A percentile compares a stretch with the other conserved stretches of the same genome.
Conservation (phyloP, 2,113 vertebrate genomes). For the Platysteira castanea region DNA sequence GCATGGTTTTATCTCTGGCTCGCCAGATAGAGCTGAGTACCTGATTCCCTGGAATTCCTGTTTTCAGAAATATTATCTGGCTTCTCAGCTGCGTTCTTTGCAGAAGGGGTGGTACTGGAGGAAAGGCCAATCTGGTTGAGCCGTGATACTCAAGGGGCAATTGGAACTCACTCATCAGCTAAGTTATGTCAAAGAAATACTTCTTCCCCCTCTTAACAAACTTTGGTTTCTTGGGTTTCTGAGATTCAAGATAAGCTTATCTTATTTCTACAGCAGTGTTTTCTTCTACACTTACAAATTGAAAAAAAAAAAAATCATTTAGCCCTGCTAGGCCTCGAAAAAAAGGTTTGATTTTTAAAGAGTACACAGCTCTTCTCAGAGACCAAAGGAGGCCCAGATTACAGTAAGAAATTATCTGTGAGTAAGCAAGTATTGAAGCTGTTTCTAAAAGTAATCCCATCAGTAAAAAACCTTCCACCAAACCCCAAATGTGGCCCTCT, state of each 20-base stretch:
- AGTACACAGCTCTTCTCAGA: background rate
- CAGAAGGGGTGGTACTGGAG: background rate
- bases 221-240: background rate
- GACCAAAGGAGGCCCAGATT: too few species aligned
- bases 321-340: fast-evolving
- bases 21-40: background rate
- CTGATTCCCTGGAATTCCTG: background rate
- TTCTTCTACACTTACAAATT: background rate
- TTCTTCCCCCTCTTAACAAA: background rate
- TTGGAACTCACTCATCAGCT: background rate
- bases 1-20: background rate
- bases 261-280: background rate
- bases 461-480: background rate
- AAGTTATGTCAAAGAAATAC: background rate
- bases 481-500: background rate
- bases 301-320: background rate
- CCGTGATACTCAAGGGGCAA: background rate
- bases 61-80: background rate
- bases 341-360: background rate
- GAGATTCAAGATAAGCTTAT: background rate
- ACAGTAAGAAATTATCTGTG: background rate
- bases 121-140: background rate
- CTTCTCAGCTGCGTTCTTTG: background rate
- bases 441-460: background rate
- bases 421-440: background rate